phyloP scores from a whole-genome alignment of 2,797 vertebrate genomes.

The Loris lydekkerianus region DNA sequence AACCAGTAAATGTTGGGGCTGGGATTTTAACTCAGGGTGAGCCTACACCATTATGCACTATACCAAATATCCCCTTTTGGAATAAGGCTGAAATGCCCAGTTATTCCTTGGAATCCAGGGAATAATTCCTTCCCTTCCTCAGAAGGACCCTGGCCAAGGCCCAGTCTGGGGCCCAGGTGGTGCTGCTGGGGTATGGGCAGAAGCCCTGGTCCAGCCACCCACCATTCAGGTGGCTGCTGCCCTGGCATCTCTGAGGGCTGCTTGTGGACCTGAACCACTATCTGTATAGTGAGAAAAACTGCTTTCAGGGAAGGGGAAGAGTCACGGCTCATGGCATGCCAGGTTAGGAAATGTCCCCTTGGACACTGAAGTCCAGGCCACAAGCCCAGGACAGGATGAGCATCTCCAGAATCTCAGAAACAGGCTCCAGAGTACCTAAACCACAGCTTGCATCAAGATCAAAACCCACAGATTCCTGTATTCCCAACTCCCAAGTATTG shows the following conservation, averaged over 20 bases:
- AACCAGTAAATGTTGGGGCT: not conserved
- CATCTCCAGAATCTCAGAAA: not conserved
- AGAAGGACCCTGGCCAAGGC: not conserved
- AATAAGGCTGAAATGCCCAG: not conserved
- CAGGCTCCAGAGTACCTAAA: not conserved
- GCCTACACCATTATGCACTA: not conserved
- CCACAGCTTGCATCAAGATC: not conserved
- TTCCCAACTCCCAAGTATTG: not conserved
- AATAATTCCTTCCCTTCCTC: too few species aligned
- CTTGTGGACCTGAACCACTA: not conserved
- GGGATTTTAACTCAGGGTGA: not conserved
- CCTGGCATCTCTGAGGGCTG: not conserved
- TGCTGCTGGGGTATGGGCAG: not conserved
- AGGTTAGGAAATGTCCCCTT: not conserved
- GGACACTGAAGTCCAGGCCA: not conserved
- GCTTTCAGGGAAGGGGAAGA: not conserved
- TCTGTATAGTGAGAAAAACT: not conserved
- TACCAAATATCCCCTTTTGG: not conserved
- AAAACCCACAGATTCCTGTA: not conserved
- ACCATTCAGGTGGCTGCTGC: not conserved
- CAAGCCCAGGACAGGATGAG: not conserved
- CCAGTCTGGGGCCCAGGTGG: not conserved
- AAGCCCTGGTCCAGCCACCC: not conserved
- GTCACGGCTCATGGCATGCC: rapidly evolving
- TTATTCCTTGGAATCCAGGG: not conserved